Base-by-base conservation (phyloP, 2,113 vertebrate genomes). In the Hippocampus comes region DNA sequence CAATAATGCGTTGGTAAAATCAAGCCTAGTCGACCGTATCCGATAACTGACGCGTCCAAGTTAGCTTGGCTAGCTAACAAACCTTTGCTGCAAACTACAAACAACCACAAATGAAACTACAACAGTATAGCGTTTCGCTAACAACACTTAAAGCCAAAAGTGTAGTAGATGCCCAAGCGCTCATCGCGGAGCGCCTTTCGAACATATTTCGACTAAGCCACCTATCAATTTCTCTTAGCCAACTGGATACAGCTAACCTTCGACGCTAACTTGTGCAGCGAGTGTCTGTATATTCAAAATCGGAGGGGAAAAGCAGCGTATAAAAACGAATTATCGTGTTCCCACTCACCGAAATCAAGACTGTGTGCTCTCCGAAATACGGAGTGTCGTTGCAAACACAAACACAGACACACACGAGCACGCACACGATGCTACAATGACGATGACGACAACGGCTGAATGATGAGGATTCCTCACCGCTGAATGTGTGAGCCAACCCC, bases 271-370 rank as follows among this genome's bases (percentile, higher is more conserved):
- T 12, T 18, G n/a, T 25, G 65, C 55, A 27, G 27, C n/a, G 51
- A 20, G 51, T 65, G 74, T 48, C 55, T 64, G 76, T 14, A 68
- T 69, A 71, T 60, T 72, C 7, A 14, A 18, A 25, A 46, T 11
- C 63, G 21, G 21, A 25, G 38, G 21, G 41, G 21, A 17, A 46
- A 4, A 42, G 38, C 63, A 23, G 21, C 21, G 5, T 2, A 65
- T 2, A 7, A 65, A 65, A 64, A 43, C 21, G 5, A 15, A 21
- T n/a, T 23, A 43, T 43, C 21, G 11, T 11, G 18, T 57, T 57
- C 12, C n/a, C 10, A 82, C 88, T 85, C 80, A 90, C 88, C 87
- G 0, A 72, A 57, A 53, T 63, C 63, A 4, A 73, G 57, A 74
- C 77, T 49, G 56, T 12, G 38, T 66, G 43, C 68, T 23, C 71